A percentile compares a stretch with the other conserved stretches of the same genome.
Evolutionary conservation across 64 coral and sea anemone genomes (phyloP).

Genomic region (Pocillopora verrucosa): DNA sequence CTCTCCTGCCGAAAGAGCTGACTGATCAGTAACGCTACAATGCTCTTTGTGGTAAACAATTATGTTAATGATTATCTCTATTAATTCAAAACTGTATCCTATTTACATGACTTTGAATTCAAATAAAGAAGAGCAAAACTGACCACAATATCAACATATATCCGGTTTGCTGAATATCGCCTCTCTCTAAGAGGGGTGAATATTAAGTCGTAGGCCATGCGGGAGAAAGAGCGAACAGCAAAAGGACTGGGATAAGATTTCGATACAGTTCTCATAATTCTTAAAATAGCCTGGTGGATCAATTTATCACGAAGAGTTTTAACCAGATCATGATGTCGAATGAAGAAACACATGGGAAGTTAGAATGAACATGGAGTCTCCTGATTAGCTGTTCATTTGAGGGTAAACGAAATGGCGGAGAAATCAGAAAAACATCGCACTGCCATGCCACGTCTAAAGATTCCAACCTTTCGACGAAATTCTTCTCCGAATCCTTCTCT

Average conservation of each 20-base stretch:
- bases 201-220: neutral
- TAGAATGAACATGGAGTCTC: neutral
- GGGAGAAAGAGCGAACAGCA: neutral
- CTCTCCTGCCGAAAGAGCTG: no score
- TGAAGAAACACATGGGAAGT: no score
- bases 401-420: neutral
- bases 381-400: no score
- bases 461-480: neutral
- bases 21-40: neutral
- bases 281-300: no score
- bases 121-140: neutral
- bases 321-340: no score
- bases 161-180: conserved; percentile 34
- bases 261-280: no score
- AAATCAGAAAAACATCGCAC: neutral
- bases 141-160: conserved; percentile 12
- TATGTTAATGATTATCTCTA: neutral
- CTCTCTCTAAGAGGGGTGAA: neutral
- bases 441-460: neutral
- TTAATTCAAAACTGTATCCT: neutral
- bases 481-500: neutral
- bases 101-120: conserved; percentile 17
- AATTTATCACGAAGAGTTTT: no score
- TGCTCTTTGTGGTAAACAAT: neutral
- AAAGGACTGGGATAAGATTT: neutral